Percentiles rank a stretch among this genome's conserved stretches.
Evolutionary conservation across 1,140 invertebrate species (phyloP).

Genomic region (Atopsyche davidsoni): DNA sequence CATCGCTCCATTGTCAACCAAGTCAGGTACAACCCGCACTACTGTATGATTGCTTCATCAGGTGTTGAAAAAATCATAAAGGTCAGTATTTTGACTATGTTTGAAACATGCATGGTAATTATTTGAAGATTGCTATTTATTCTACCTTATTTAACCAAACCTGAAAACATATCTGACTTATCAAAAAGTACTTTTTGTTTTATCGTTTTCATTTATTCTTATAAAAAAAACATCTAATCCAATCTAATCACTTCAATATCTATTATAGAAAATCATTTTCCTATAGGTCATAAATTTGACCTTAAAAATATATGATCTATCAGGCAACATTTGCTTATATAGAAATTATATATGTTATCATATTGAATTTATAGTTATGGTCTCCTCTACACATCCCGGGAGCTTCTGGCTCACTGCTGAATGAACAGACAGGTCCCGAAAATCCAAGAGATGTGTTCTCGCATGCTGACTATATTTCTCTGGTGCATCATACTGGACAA

Average conservation of each 20-base stretch:
- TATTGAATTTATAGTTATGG: slow-evolving; percentile 58
- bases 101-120: slow-evolving; percentile 4
- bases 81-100: slow-evolving; percentile 39
- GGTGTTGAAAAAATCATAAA: slow-evolving; percentile 95
- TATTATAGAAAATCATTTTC: too few relatives aligned
- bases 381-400: slow-evolving; percentile 62
- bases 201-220: too few relatives aligned
- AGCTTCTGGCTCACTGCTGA: slow-evolving; percentile 51
- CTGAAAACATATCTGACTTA: too few relatives aligned
- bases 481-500: slow-evolving; percentile 71
- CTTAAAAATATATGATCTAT: too few relatives aligned
- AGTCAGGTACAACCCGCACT: slow-evolving; percentile 81
- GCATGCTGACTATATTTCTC: slow-evolving; percentile 78
- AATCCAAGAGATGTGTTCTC: slow-evolving; percentile 72
- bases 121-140: too few relatives aligned
- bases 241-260: too few relatives aligned
- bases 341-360: neutral
- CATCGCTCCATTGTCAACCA: slow-evolving; percentile 96
- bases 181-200: too few relatives aligned
- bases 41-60: slow-evolving; percentile 83
- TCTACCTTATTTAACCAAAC: too few relatives aligned
- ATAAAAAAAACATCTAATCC: too few relatives aligned
- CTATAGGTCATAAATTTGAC: too few relatives aligned
- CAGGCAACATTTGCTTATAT: slow-evolving; percentile 7
- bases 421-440: slow-evolving; percentile 54